Percentiles rank a stretch among this genome's conserved stretches.
These are phyloP conservation scores for Hydropsyche tenuis DNA, from an alignment of 1,140 invertebrate species.

Conservation along the genomic window DNA sequence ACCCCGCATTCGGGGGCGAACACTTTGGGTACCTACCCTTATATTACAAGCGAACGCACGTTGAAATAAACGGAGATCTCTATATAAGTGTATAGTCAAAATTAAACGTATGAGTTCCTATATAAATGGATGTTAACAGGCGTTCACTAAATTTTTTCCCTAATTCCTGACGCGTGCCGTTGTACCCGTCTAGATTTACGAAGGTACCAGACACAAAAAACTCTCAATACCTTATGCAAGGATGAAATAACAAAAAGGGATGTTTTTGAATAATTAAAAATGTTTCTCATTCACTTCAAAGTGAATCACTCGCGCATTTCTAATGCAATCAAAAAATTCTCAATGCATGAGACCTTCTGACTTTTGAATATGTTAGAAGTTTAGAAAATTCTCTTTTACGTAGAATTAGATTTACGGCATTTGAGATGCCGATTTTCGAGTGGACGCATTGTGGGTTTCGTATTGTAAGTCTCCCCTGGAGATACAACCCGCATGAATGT, in stretches of 20 bases:
- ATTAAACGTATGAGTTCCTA: neutral
- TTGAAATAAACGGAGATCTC: too few species aligned
- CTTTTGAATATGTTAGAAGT: too few species aligned
- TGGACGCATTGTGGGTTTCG: neutral
- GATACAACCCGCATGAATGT: slow-evolving; percentile 39
- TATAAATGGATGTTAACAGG: slow-evolving; percentile 14
- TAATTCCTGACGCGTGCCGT: slow-evolving; percentile 47
- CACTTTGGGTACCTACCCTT: slow-evolving; percentile 41
- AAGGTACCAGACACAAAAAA: slow-evolving; percentile 12
- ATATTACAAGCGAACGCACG: neutral
- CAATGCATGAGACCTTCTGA: too few species aligned
- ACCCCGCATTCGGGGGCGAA: slow-evolving; percentile 30
- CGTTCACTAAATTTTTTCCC: slow-evolving; percentile 42
- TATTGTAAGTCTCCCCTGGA: slow-evolving; percentile 2
- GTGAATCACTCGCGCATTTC: neutral
- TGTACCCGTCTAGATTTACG: slow-evolving; percentile 21
- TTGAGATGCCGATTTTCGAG: too few species aligned
- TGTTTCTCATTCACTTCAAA: slow-evolving; percentile 30
- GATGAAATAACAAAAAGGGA: slow-evolving; percentile 33
- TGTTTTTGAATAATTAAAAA: slow-evolving; percentile 45
- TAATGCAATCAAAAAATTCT: too few species aligned
- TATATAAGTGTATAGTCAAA: neutral
- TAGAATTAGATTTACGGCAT: too few species aligned
- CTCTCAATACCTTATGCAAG: slow-evolving; percentile 10
- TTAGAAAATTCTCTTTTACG: too few species aligned